Evolutionary conservation across 2,113 vertebrate genomes (phyloP).

Genomic region (Arizona elegans): DNA sequence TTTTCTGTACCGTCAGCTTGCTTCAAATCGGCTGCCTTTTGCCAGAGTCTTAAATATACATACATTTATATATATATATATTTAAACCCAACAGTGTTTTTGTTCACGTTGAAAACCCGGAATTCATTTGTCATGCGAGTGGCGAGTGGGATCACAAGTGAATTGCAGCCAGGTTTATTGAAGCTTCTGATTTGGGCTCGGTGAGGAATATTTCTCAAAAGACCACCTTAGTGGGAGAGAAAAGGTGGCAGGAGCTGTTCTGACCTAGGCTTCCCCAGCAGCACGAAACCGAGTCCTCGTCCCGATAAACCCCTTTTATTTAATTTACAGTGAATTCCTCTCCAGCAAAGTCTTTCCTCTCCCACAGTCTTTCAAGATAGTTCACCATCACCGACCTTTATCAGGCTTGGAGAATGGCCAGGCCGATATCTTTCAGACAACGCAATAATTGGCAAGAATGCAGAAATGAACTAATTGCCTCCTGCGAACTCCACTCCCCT

Average conservation of each 20-base stretch:
- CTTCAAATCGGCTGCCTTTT: slow-evolving; percentile 4
- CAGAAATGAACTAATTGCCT: too few species aligned
- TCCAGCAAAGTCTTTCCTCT: too few species aligned
- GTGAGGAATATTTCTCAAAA: background rate
- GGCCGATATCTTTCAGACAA: too few species aligned
- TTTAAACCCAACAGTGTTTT: background rate
- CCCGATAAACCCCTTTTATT: too few species aligned
- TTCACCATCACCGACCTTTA: too few species aligned
- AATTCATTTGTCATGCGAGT: slow-evolving; percentile 14
- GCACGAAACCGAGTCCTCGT: too few species aligned
- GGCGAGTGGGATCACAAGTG: background rate
- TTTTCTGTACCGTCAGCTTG: slow-evolving; percentile 23
- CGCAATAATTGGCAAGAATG: too few species aligned
- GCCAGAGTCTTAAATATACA: background rate
- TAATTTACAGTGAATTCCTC: too few species aligned
- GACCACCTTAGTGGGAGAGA: background rate
- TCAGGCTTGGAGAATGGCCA: too few species aligned
- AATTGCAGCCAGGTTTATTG: background rate
- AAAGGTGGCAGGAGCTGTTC: background rate
- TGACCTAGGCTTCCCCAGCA: too few species aligned
- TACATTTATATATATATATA: background rate
- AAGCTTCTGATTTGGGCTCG: background rate
- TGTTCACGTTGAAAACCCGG: background rate
- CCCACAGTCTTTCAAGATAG: too few species aligned
- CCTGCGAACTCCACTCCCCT: too few species aligned